Evolutionary conservation across 1,140 invertebrate genomes (phyloP), one percentile per base, ranked within the genome.

Genomic region (Diachasmimorpha longicaudata): DNA sequence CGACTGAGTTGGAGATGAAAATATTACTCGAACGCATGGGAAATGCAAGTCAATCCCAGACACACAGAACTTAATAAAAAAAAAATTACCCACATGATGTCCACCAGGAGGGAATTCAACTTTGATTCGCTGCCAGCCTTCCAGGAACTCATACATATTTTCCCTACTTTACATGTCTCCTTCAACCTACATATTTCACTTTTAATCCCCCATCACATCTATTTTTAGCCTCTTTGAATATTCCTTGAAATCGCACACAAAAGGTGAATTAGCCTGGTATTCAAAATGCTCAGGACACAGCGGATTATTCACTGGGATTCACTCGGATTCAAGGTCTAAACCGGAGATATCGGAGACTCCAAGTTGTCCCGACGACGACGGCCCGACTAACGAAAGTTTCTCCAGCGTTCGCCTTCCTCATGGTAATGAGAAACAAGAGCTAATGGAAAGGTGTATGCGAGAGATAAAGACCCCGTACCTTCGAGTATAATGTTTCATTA

Each of bases 61-160:
- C 79, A 83, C 83, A 78, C 81, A 83, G 82, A 83, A 79, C 73
- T 81, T 81, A 81, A 83, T 83, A 81, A 81, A 80, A 79, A 74
- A 82, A 76, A 75, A n/a, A n/a, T n/a, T n/a, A 55, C 67, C 52
- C 44, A 31, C 46, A 46, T 13, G 31, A 58, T 70, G 25, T 55
- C 16, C 48, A 16, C 21, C 23, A 11, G 23, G 14, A 63, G 58
- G 23, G 11, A 25, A 63, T 63, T 63, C 58, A 10, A 23, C 19
- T 75, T 75, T 70, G 68, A n/a, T 36, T 48, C 14, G 23, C 42
- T 70, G 46, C 19, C 46, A n/a, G 13, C 31, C 48, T 48, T 6
- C 37, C 1, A 25, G 5, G 1, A 63, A 63, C 23, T 63, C 58
- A 63, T 63, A 52, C 48, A 52, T 52, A 52, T 52, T 52, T 52